A percentile compares a stretch with the other conserved stretches of the same genome.
These are phyloP conservation scores for Hystrix brachyura DNA, from an alignment of 2,113 vertebrate genomes.

Conservation along the genomic window DNA sequence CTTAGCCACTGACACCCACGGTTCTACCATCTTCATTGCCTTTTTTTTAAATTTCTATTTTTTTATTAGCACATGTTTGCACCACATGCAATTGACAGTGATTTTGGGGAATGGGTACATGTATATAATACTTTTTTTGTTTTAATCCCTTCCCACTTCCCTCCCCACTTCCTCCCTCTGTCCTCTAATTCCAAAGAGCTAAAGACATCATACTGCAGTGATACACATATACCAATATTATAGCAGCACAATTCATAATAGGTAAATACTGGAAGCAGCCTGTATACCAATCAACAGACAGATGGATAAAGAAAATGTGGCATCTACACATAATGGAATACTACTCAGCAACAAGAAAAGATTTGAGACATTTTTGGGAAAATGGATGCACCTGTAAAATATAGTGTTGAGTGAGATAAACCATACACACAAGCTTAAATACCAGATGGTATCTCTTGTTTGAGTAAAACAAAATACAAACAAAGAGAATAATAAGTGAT, in stretches of 20 bases:
- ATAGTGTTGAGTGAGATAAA: not conserved
- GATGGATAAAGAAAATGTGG: not conserved
- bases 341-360: not conserved
- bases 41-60: not conserved
- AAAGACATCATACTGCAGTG: not conserved
- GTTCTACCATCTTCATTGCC: no score
- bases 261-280: not conserved
- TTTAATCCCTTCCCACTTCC: not conserved
- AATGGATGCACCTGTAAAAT: not conserved
- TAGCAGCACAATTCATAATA: not conserved
- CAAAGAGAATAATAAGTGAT: not conserved
- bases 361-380: not conserved
- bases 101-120: not conserved
- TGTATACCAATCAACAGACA: not conserved
- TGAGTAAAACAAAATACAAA: not conserved
- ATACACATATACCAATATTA: not conserved
- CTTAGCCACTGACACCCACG: no score
- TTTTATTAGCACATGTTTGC: not conserved
- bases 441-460: not conserved
- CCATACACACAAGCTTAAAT: not conserved
- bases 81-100: not conserved
- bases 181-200: not conserved
- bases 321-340: not conserved
- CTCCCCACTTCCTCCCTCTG: not conserved
- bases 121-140: not conserved